A percentile compares a stretch with the other conserved stretches of the same genome.
Conservation (phyloP, 2,113 vertebrate species). For the Castor canadensis region DNA sequence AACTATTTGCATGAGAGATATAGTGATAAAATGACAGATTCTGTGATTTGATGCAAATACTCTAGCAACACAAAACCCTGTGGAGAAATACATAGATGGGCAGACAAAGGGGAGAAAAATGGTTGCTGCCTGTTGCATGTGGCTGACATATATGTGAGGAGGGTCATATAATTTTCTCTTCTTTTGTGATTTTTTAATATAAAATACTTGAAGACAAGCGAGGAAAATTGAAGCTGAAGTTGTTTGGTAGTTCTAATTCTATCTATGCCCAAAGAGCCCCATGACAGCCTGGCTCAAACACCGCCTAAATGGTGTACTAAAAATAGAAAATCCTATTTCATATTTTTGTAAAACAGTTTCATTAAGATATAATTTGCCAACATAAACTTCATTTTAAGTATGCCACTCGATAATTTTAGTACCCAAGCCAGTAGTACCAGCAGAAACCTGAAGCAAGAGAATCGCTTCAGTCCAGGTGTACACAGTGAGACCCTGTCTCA, state of each 20-base stretch:
- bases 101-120: too few species aligned
- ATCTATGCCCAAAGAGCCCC: neutral
- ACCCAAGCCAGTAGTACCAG: neutral
- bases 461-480: too few species aligned
- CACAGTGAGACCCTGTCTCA: too few species aligned
- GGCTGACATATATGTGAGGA: neutral
- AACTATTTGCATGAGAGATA: neutral
- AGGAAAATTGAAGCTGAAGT: neutral
- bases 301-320: neutral
- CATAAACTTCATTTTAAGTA: neutral
- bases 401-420: neutral
- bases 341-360: neutral
- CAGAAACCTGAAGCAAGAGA: neutral
- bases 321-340: neutral
- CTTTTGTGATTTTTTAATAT: neutral
- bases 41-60: neutral
- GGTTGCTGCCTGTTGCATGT: accelerated
- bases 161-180: neutral
- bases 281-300: neutral
- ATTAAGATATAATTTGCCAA: neutral
- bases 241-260: neutral
- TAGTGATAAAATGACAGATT: neutral
- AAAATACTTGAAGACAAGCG: neutral
- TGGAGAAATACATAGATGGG: neutral
- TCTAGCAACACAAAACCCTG: neutral